Evolutionary conservation across 92 coral and sea anemone genomes (phyloP).

Genomic region (Heliopora coerulea): DNA sequence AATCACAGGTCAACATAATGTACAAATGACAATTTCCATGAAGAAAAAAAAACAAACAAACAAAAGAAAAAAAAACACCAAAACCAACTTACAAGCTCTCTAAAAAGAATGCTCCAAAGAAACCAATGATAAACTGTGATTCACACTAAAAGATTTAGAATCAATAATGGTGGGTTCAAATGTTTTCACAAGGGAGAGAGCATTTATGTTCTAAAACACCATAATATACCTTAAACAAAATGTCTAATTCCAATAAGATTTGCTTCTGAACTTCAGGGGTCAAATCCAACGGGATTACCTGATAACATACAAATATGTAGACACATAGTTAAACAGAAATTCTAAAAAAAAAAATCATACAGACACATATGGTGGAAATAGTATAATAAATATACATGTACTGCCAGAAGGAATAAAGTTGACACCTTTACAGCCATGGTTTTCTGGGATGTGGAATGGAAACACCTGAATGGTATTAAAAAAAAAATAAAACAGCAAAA

Average conservation of each 20-base stretch:
- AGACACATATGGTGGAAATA: background rate
- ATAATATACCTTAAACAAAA: slow-evolving; percentile 78
- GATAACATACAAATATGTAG: background rate
- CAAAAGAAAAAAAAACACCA: background rate
- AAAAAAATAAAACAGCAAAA: background rate
- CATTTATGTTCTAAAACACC: too few species aligned
- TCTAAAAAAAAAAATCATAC: background rate
- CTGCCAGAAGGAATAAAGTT: background rate
- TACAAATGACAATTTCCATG: background rate
- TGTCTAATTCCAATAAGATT: slow-evolving; percentile 92
- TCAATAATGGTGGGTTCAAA: too few species aligned
- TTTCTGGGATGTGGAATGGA: slow-evolving; percentile 72
- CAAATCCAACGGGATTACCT: slow-evolving; percentile 95
- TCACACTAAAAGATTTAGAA: slow-evolving; percentile 72
- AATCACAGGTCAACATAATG: too few species aligned
- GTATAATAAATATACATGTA: background rate
- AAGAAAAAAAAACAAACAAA: background rate
- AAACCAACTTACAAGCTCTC: slow-evolving; percentile 71
- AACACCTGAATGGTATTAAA: slow-evolving; percentile 57
- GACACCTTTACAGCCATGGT: slow-evolving; percentile 93
- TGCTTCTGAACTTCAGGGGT: slow-evolving; percentile 96
- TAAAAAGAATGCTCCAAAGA: slow-evolving; percentile 96
- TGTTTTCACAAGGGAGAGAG: too few species aligned
- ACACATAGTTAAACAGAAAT: too few species aligned
- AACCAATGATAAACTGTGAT: slow-evolving; percentile 86